These are phyloP conservation scores for Shinisaurus crocodilurus DNA, from an alignment of 2,113 vertebrate species.

Conservation along the genomic window DNA sequence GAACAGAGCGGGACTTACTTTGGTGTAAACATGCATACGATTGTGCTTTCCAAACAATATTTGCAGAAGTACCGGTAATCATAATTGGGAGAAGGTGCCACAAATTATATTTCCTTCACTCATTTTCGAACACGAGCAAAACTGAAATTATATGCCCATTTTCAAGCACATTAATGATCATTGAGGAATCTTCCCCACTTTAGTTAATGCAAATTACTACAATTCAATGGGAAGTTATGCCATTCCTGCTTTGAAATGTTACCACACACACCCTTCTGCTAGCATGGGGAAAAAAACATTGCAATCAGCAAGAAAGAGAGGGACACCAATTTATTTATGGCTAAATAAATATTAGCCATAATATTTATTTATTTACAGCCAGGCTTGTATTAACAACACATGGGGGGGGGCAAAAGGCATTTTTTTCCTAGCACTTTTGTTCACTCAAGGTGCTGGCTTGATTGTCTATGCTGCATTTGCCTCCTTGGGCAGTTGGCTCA, in stretches of 20 bases:
- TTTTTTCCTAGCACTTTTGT: no score
- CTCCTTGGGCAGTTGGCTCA: no score
- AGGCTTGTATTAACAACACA: no score
- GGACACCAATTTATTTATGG: no score
- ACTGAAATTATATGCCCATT: neutral
- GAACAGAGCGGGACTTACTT: neutral
- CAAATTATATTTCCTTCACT: neutral
- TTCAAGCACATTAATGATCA: neutral
- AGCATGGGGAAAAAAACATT: neutral
- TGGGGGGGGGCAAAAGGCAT: no score
- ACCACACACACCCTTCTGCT: neutral
- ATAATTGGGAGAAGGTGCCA: neutral
- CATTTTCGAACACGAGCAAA: neutral
- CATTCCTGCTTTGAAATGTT: neutral
- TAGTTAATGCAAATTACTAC: neutral
- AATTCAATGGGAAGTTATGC: neutral
- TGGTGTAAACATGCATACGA: neutral
- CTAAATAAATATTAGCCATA: no score
- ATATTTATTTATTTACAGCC: no score
- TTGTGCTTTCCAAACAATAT: neutral
- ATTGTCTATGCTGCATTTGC: no score
- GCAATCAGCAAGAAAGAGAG: no score
- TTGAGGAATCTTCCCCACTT: neutral
- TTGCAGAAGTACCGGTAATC: neutral
- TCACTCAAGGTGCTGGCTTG: no score